These are phyloP conservation scores for Catamblyrhynchus diadema DNA, from an alignment of 2,797 vertebrate species.

Conservation along the genomic window DNA sequence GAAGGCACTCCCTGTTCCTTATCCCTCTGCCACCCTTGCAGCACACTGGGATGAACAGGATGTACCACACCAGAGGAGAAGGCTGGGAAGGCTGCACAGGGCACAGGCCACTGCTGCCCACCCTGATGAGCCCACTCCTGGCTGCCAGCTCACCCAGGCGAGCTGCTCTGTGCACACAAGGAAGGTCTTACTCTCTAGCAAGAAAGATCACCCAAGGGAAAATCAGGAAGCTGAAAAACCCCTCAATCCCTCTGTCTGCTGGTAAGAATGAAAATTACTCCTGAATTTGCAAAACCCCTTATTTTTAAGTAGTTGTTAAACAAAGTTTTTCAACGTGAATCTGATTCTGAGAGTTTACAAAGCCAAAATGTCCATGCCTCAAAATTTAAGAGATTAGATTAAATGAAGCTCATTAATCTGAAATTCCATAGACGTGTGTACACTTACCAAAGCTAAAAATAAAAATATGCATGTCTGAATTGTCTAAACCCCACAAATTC, in stretches of 20 bases:
- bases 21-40: not conserved
- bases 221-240: not conserved
- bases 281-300: not conserved
- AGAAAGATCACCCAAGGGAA: not conserved
- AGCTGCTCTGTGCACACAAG: not conserved
- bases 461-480: not conserved
- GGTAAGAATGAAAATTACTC: not conserved
- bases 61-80: not conserved
- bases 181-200: not conserved
- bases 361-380: not conserved
- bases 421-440: not conserved
- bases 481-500: not conserved
- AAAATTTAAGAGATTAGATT: not conserved
- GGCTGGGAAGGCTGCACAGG: not conserved
- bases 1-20: not conserved
- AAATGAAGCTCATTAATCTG: not conserved
- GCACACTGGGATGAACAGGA: not conserved
- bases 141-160: accelerated
- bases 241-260: not conserved
- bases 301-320: not conserved
- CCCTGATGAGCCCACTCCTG: not conserved
- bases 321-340: not conserved
- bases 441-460: not conserved
- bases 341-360: not conserved
- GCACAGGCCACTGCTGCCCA: not conserved